Evolutionary conservation across 1,140 invertebrate species (phyloP).

Genomic region (Vanessa tameamea): DNA sequence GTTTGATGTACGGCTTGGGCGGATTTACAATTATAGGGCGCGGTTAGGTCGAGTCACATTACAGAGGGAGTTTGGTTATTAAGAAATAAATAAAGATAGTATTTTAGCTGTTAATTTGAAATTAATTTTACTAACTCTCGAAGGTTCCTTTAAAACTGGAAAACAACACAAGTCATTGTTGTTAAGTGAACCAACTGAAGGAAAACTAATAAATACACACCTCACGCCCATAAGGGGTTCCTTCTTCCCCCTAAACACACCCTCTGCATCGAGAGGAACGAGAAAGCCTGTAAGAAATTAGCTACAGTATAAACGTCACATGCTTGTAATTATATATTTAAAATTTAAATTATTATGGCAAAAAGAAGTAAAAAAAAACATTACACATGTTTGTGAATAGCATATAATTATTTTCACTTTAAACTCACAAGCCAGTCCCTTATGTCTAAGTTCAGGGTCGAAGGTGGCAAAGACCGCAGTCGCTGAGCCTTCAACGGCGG

Average conservation of each 20-base stretch:
- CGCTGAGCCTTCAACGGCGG: conserved; percentile 86
- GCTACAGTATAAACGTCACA: neutral
- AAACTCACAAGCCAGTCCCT: conserved; percentile 65
- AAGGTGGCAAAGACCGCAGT: conserved; percentile 88
- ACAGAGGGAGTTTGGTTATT: neutral
- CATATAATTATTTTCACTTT: no score
- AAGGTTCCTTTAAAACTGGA: no score
- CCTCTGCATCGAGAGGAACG: conserved; percentile 77
- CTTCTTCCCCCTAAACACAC: conserved; percentile 73
- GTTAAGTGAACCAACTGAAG: neutral
- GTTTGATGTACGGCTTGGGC: conserved; percentile 25
- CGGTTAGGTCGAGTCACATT: neutral
- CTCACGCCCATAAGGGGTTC: conserved; percentile 70
- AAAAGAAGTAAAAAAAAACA: no score
- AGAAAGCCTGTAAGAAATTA: conserved; percentile 77
- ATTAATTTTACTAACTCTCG: no score
- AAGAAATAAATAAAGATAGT: no score
- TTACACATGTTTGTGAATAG: no score
- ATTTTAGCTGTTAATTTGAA: no score
- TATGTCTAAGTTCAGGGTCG: conserved; percentile 87
- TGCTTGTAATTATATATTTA: no score
- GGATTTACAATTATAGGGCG: neutral
- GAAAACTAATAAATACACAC: conserved; percentile 45
- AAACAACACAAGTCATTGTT: no score
- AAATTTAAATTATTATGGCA: no score